Base-by-base conservation (phyloP, 2,797 vertebrate genomes). In the Pristis pectinata region DNA sequence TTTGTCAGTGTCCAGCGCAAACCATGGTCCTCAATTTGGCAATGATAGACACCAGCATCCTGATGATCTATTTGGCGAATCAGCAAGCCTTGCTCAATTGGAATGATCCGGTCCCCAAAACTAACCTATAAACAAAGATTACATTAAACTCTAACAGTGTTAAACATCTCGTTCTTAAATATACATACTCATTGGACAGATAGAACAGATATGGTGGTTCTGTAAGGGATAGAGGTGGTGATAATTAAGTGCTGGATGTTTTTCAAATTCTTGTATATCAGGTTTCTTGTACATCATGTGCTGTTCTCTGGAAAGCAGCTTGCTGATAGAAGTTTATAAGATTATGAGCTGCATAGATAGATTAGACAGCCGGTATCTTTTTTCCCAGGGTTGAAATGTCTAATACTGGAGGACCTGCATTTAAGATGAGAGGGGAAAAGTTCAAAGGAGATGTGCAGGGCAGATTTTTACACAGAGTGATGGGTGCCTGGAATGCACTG, bases 11-110 rank as follows among this genome's bases (percentile, higher is more conserved):
- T 98, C 98, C 98, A 98, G 95, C 96, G 97, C 95, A 98, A 98
- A 74, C 97, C 97, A 9, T 98, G 97, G 95, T 98, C 98, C 96
- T 98, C 98, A 95, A 98, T 97, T 96, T 98, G 97, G 96, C 98
- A 98, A 96, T 98, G 97, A 95, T 98, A 98, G 95, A 97, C 95
- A 0, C 98, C 98, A 0, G 96, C 96, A 4, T 98, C 97, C 80
- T 96, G 96, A 64, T 97, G 96, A 96, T 97, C 97, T 0, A 97
- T 97, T 70, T 95, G 96, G 27, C 97, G 97, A 95, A 98, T 98
- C 77, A 98, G 96, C 80, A 98, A 95, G 0, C 98, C 98, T 4
- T 97, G 96, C 95, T 98, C 97, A 0, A 98, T 97, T 93, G 98
- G 97, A 82, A 98, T 96, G 95, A 98, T 94, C 96, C 97, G 97